These are phyloP conservation scores for Thripadectes ignobilis DNA, from an alignment of 2,797 vertebrate genomes.

Conservation along the genomic window DNA sequence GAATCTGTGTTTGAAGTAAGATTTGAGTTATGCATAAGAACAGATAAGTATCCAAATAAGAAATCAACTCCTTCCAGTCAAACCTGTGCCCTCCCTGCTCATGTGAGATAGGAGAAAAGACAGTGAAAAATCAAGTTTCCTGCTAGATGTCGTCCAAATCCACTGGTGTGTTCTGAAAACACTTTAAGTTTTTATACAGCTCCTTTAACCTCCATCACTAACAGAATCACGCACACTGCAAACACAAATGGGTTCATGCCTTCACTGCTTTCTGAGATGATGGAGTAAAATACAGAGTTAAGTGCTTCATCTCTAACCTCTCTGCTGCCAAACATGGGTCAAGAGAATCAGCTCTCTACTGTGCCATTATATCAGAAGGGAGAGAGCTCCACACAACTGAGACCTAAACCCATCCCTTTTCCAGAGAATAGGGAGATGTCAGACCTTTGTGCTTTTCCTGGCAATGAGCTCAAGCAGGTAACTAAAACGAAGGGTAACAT, in stretches of 20 bases:
- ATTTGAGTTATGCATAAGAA: background rate
- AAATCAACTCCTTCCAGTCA: background rate
- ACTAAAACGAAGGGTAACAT: background rate
- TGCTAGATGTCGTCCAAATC: background rate
- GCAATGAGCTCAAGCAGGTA: background rate
- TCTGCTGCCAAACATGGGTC: background rate
- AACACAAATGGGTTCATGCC: background rate
- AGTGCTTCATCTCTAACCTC: background rate
- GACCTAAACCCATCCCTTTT: background rate
- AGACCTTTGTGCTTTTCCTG: background rate
- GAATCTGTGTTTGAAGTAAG: background rate
- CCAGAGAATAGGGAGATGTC: background rate
- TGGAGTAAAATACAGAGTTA: background rate
- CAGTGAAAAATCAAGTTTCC: background rate
- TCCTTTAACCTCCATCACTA: background rate
- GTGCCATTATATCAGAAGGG: background rate
- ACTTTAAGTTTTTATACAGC: background rate
- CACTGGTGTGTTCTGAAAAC: background rate
- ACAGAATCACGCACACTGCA: rapidly evolving
- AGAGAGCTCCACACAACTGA: rapidly evolving
- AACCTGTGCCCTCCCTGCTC: background rate
- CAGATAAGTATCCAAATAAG: background rate
- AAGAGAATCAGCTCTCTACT: background rate
- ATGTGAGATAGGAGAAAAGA: background rate
- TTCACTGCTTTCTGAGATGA: background rate